Evolutionary conservation across 2,888 invertebrate species (phyloP).

Genomic region (Zaprionus bogoriensis): DNA sequence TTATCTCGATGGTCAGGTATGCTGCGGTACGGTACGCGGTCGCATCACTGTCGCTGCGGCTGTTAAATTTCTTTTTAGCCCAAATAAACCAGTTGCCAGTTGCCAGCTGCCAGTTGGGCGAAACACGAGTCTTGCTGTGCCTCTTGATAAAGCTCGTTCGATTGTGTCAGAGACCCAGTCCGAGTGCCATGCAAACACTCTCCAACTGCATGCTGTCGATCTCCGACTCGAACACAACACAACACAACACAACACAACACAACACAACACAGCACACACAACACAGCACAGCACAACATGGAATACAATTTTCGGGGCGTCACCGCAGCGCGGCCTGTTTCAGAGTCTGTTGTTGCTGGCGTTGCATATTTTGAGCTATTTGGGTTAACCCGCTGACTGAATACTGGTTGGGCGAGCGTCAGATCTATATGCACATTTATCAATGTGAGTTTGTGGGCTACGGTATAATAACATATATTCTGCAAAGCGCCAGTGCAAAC

Average conservation of each 20-base stretch:
- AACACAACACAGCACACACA: constrained; percentile 21
- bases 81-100: constrained; percentile 74
- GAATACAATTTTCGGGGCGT: constrained; percentile 37
- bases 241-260: neutral
- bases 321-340: constrained; percentile 36
- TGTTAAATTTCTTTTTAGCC: constrained; percentile 77
- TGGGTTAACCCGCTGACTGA: constrained; percentile 57
- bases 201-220: constrained; percentile 43
- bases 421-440: constrained; percentile 54
- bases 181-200: constrained; percentile 57
- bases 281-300: constrained; percentile 17
- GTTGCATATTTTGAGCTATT: constrained; percentile 39
- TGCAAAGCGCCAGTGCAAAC: constrained; percentile 22
- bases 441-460: constrained; percentile 16
- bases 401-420: constrained; percentile 42
- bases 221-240: constrained; percentile 30
- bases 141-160: constrained; percentile 37
- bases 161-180: constrained; percentile 56
- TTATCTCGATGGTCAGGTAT: constrained; percentile 36
- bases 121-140: constrained; percentile 54
- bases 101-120: constrained; percentile 60
- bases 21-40: constrained; percentile 22
- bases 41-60: constrained; percentile 44
- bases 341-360: neutral
- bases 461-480: constrained; percentile 30